phyloP scores from a whole-genome alignment of 1,140 invertebrate species.

The Drosophila equinoxialis region DNA sequence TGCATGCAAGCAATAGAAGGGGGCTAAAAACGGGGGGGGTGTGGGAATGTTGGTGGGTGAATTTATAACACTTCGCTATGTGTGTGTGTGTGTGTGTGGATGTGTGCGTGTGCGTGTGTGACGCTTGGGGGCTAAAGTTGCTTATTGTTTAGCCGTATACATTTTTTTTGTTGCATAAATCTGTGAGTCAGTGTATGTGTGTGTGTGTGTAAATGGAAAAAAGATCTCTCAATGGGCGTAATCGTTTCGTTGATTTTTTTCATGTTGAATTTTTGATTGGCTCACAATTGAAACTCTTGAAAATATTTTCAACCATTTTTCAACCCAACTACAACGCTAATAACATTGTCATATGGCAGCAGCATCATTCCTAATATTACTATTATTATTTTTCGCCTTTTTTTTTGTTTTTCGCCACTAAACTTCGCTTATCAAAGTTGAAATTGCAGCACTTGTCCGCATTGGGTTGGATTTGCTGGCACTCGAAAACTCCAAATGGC shows the following conservation, averaged over 20 bases:
- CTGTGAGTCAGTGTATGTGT: conserved; percentile 19
- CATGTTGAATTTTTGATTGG: conserved; percentile 43
- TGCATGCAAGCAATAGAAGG: conserved; percentile 65
- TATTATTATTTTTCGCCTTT: background rate
- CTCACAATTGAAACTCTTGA: conserved; percentile 6
- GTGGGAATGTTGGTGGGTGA: conserved; percentile 25
- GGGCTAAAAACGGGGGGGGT: background rate
- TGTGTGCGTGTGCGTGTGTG: conserved; percentile 14
- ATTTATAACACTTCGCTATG: conserved; percentile 79
- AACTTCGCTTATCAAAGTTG: conserved; percentile 65
- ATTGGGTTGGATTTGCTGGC: conserved; percentile 47
- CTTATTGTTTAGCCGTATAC: conserved; percentile 70
- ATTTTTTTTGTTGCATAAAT: conserved; percentile 34
- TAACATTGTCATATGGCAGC: conserved; percentile 46
- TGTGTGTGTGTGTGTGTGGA: conserved; percentile 15
- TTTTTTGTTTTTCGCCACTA: conserved; percentile 17
- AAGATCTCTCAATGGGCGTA: conserved; percentile 50
- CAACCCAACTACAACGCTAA: conserved; percentile 35
- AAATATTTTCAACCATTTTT: conserved; percentile 24
- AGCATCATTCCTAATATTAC: conserved; percentile 14
- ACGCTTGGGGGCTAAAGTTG: conserved; percentile 30
- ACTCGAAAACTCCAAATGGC: conserved; percentile 55
- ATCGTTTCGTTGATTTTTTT: conserved; percentile 50
- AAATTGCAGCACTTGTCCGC: conserved; percentile 57
- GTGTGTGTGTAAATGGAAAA: background rate